Percentiles rank a stretch among this genome's conserved stretches.
Evolutionary conservation across 2,113 vertebrate genomes (phyloP).

Genomic region (Pygoscelis antarcticus): DNA sequence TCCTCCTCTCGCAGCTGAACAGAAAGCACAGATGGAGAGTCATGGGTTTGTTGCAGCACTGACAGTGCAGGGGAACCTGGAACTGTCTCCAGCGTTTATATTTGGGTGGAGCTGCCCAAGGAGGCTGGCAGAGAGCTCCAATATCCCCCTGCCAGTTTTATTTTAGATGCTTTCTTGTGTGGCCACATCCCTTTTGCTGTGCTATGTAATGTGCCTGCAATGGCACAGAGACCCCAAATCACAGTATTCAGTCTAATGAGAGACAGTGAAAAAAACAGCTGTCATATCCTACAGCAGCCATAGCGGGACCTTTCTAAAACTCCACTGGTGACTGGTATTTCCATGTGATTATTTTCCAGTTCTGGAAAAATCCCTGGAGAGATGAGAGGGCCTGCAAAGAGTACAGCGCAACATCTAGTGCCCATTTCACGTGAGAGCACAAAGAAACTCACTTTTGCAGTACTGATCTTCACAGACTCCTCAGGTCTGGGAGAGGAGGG

Average conservation of each 20-base stretch:
- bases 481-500: background rate
- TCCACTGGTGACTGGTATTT: background rate
- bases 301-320: background rate
- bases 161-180: background rate
- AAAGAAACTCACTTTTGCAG: background rate
- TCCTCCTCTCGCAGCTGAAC: background rate
- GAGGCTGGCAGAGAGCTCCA: background rate
- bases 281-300: background rate
- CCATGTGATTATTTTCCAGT: background rate
- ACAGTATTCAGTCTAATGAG: background rate
- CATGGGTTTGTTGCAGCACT: background rate
- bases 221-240: background rate
- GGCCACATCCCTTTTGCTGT: background rate
- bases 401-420: background rate
- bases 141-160: background rate
- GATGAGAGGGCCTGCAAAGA: background rate
- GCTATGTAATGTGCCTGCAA: background rate
- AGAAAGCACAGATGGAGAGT: constrained; percentile 13
- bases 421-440: background rate
- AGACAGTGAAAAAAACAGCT: background rate
- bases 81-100: background rate
- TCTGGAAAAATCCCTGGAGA: background rate
- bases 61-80: background rate
- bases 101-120: background rate
- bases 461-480: background rate